A percentile compares a stretch with the other conserved stretches of the same genome.
phyloP scores from a whole-genome alignment of 2,888 invertebrate genomes.

The Hecatera dysodea region DNA sequence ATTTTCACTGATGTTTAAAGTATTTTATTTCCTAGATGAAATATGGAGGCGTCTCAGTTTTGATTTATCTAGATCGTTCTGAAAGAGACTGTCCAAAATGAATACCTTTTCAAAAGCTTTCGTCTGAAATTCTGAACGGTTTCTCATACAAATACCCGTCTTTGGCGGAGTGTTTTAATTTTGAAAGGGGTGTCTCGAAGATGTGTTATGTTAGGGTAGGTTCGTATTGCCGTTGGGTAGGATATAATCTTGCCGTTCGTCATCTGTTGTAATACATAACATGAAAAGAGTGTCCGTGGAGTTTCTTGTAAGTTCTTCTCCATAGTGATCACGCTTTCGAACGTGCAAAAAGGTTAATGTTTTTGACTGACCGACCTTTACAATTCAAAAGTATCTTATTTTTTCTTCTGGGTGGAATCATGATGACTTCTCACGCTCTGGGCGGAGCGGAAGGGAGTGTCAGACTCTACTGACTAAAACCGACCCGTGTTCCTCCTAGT shows the following conservation, averaged over 20 bases:
- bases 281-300: too few species aligned
- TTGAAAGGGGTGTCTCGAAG: conserved; percentile 42
- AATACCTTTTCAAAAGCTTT: conserved; percentile 39
- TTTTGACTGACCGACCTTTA: too few species aligned
- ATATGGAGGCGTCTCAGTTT: not conserved
- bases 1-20: not conserved
- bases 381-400: too few species aligned
- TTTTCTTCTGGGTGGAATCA: too few species aligned
- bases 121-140: conserved; percentile 43
- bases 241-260: conserved; percentile 11
- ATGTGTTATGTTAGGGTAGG: conserved; percentile 18
- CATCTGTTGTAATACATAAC: too few species aligned
- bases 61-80: conserved; percentile 31
- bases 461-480: too few species aligned
- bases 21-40: not conserved
- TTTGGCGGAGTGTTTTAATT: conserved; percentile 33
- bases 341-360: too few species aligned
- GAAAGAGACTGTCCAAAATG: conserved; percentile 13
- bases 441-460: too few species aligned
- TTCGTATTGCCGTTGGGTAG: conserved; percentile 19
- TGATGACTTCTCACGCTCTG: too few species aligned
- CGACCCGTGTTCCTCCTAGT: too few species aligned
- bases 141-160: conserved; percentile 35
- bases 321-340: too few species aligned
- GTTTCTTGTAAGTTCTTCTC: too few species aligned